Conservation (phyloP, 2,888 invertebrate genomes). For the Aspidiotus rigidus region DNA sequence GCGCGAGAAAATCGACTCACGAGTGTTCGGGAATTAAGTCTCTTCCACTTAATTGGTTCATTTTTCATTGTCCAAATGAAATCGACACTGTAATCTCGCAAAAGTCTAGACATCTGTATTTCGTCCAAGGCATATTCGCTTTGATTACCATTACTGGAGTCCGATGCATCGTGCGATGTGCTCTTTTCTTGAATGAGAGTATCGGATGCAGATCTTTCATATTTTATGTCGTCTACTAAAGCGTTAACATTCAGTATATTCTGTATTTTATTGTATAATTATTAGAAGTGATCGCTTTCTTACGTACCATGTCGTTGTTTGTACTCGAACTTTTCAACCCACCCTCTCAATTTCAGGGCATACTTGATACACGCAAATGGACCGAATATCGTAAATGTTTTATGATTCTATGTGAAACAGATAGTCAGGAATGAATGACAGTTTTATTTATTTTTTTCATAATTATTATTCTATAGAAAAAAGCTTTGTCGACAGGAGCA, state of each 20-base stretch:
- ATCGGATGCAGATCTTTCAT: slow-evolving; percentile 6
- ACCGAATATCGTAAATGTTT: slow-evolving; percentile 24
- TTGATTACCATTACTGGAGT: neutral
- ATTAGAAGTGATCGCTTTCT: no score
- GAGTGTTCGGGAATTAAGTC: slow-evolving; percentile 55
- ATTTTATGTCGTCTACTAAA: slow-evolving; percentile 1
- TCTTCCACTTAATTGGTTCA: slow-evolving; percentile 67
- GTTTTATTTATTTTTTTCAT: no score
- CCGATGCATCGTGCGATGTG: no score
- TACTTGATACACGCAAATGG: slow-evolving; percentile 18
- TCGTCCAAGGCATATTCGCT: slow-evolving; percentile 45
- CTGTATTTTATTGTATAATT: no score
- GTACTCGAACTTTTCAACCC: slow-evolving; percentile 34
- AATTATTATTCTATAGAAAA: no score
- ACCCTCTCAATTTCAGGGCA: slow-evolving; percentile 31
- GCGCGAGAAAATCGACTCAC: slow-evolving; percentile 76
- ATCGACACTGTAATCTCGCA: slow-evolving; percentile 70
- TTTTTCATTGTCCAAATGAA: slow-evolving; percentile 84
- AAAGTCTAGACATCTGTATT: slow-evolving; percentile 62
- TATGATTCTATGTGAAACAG: slow-evolving; percentile 15
- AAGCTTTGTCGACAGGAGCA: no score
- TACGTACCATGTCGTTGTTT: slow-evolving; percentile 10
- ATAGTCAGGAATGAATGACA: neutral
- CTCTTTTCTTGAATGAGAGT: neutral
- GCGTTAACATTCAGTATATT: neutral